A percentile compares a stretch with the other conserved stretches of the same genome.
Conservation (phyloP, 2,888 invertebrate species). For the Acanthosoma haemorrhoidale region DNA sequence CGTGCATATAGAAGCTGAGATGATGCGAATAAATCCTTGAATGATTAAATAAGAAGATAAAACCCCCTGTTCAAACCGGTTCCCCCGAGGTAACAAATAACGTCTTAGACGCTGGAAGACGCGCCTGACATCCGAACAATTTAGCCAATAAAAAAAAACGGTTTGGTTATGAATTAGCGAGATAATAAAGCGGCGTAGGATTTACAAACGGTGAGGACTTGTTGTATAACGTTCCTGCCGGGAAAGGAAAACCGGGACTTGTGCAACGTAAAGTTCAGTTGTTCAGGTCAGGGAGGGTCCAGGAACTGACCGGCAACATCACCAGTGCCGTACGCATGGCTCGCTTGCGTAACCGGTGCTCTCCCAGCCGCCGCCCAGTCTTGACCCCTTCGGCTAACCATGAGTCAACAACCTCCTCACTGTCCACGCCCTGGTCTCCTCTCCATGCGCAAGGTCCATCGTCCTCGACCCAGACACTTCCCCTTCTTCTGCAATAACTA, state of each 20-base stretch:
- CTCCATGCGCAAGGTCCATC: too few species aligned
- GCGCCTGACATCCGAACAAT: neutral
- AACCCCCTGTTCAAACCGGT: neutral
- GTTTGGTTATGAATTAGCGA: neutral
- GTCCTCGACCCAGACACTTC: too few species aligned
- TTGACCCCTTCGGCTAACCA: too few species aligned
- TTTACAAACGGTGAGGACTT: neutral
- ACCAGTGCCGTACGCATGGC: too few species aligned
- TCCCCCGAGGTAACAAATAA: neutral
- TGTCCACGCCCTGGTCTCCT: too few species aligned
- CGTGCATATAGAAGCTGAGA: too few species aligned
- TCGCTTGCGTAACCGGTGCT: too few species aligned
- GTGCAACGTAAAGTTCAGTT: constrained; percentile 4
- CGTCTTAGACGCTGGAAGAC: neutral
- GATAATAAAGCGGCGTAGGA: too few species aligned
- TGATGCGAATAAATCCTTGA: neutral
- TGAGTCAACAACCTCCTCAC: too few species aligned
- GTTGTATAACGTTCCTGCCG: neutral
- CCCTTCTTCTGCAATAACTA: too few species aligned
- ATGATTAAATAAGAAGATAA: neutral
- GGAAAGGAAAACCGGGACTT: neutral
- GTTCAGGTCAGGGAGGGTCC: neutral
- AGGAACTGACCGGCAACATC: too few species aligned
- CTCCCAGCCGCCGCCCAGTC: too few species aligned
- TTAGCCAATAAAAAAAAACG: neutral